These are phyloP conservation scores for Polydrusus cervinus DNA, from an alignment of 2,888 invertebrate genomes.

Conservation along the genomic window DNA sequence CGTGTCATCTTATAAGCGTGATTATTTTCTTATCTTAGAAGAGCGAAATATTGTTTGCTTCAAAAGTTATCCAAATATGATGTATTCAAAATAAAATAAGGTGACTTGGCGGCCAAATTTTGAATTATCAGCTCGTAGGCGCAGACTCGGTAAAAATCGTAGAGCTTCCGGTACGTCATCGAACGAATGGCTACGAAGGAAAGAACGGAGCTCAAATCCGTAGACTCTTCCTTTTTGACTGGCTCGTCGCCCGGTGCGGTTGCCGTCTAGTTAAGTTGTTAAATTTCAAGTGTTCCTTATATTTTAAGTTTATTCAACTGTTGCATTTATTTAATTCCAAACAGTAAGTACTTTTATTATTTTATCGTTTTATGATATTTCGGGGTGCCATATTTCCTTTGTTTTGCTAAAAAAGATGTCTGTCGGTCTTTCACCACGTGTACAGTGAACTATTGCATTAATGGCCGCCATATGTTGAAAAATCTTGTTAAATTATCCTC, in stretches of 20 bases:
- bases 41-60: conserved; percentile 5
- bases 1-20: background rate
- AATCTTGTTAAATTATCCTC: conserved; percentile 48
- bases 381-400: conserved; percentile 21
- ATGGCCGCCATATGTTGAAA: conserved; percentile 69
- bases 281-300: conserved; percentile 64
- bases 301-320: conserved; percentile 63
- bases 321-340: conserved; percentile 66
- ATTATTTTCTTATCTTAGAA: conserved; percentile 19
- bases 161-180: conserved; percentile 59
- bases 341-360: conserved; percentile 62
- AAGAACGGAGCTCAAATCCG: conserved; percentile 62
- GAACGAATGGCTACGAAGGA: conserved; percentile 54
- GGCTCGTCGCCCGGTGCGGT: conserved; percentile 69
- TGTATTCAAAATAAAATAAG: conserved; percentile 23
- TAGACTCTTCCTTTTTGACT: conserved; percentile 69
- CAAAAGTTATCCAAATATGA: conserved; percentile 2
- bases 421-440: conserved; percentile 66
- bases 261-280: conserved; percentile 66
- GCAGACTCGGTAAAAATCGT: conserved; percentile 54
- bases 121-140: conserved; percentile 30
- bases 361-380: conserved; percentile 41
- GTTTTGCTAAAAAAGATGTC: conserved; percentile 29
- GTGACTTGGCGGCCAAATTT: conserved; percentile 33
- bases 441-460: conserved; percentile 63